Percentiles rank a stretch among this genome's conserved stretches.
phyloP scores from a whole-genome alignment of 2,113 vertebrate genomes.

The Myotis lucifugus region DNA sequence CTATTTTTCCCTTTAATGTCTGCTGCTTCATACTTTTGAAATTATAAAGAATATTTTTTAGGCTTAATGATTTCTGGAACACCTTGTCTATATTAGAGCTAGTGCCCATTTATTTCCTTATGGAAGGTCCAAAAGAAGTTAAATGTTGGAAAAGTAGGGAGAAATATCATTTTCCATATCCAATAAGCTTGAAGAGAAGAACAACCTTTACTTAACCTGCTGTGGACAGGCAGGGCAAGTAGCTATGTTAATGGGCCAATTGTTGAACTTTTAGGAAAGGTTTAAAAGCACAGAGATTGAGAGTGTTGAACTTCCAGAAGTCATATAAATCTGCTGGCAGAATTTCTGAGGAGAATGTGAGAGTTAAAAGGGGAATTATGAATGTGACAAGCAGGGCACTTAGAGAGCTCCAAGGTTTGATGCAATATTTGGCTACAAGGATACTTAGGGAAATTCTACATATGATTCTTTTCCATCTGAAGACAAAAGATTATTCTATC shows the following conservation, averaged over 20 bases:
- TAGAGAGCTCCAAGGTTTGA: background rate
- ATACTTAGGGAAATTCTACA: conserved; percentile 9
- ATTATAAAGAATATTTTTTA: conserved; percentile 52
- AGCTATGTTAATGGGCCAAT: conserved; percentile 9
- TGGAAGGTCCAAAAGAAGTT: background rate
- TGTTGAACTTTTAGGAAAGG: conserved; percentile 32
- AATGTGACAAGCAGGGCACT: conserved; percentile 21
- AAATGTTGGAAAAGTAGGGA: conserved; percentile 23
- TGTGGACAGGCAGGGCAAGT: background rate
- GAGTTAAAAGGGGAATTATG: conserved; percentile 36
- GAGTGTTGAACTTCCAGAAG: conserved; percentile 8
- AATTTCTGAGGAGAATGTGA: conserved; percentile 38
- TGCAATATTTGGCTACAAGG: conserved; percentile 26
- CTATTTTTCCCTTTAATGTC: conserved; percentile 43
- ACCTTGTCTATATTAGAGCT: background rate
- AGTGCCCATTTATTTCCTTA: conserved; percentile 42
- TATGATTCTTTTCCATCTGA: background rate
- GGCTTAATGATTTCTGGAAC: conserved; percentile 48
- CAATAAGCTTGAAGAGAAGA: background rate
- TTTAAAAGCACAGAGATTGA: conserved; percentile 39
- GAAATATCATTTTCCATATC: conserved; percentile 44
- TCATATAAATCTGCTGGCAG: background rate
- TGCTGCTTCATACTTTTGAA: conserved; percentile 48
- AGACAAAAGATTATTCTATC: background rate
- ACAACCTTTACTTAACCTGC: background rate